Conservation (phyloP, 2,888 invertebrate species). For the Ochropleura plecta region DNA sequence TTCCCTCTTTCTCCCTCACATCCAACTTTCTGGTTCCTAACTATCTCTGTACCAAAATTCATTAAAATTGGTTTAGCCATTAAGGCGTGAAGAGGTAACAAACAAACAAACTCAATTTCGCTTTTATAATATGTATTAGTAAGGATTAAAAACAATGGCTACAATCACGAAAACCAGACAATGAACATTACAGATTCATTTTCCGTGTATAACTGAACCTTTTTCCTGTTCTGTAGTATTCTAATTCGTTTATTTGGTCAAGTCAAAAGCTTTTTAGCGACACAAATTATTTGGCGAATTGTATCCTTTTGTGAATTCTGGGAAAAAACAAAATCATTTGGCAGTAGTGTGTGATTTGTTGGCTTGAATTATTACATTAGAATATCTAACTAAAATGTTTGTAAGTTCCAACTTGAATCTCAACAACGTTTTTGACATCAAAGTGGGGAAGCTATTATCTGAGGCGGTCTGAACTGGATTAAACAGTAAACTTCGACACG, state of each 20-base stretch:
- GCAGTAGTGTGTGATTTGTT: neutral
- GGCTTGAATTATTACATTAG: neutral
- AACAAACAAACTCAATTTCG: too few species aligned
- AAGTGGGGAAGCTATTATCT: conserved; percentile 1
- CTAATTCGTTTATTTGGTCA: neutral
- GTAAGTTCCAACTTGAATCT: neutral
- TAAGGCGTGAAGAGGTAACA: too few species aligned
- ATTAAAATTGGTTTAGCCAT: too few species aligned
- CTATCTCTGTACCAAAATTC: too few species aligned
- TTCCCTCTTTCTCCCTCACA: too few species aligned
- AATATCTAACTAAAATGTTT: neutral
- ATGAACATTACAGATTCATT: conserved; percentile 16
- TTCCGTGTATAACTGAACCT: neutral
- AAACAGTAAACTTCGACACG: conserved; percentile 17
- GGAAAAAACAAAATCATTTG: neutral
- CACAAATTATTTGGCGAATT: neutral
- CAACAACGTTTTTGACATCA: neutral
- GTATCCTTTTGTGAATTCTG: neutral
- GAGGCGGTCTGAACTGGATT: conserved; percentile 11
- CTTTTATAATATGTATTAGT: too few species aligned
- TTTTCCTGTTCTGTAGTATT: neutral
- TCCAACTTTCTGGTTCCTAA: too few species aligned
- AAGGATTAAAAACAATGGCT: conserved; percentile 1
- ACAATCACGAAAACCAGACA: neutral
- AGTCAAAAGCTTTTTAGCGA: neutral